These are phyloP conservation scores for Leptopilina clavipes DNA, from an alignment of 1,140 invertebrate genomes.

Conservation along the genomic window DNA sequence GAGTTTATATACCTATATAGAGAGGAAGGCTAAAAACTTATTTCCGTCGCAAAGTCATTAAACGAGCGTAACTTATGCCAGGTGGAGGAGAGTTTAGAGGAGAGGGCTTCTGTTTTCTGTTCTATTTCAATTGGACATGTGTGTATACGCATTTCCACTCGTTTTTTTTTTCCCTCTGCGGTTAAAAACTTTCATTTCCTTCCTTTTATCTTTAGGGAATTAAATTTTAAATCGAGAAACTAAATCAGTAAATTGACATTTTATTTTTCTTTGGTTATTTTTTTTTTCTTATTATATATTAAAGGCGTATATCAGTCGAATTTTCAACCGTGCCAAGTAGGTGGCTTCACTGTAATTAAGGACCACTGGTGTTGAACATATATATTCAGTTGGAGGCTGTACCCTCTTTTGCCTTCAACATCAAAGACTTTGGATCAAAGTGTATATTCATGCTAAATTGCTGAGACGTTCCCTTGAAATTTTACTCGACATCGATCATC, in stretches of 20 bases:
- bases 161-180: no score
- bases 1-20: neutral
- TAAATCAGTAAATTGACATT: neutral
- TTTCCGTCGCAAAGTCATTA: constrained; percentile 38
- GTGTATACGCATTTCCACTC: no score
- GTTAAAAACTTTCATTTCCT: no score
- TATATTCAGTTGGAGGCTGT: neutral
- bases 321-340: constrained; percentile 15
- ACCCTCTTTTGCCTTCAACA: constrained; percentile 22
- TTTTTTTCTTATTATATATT: neutral
- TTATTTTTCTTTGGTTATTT: neutral
- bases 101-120: neutral
- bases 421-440: constrained; percentile 16
- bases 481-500: constrained; percentile 28
- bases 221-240: no score
- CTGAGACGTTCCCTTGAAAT: constrained; percentile 26
- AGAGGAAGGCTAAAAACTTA: constrained; percentile 40
- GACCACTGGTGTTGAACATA: neutral
- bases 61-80: constrained; percentile 33
- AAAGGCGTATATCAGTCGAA: neutral
- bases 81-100: constrained; percentile 23
- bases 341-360: constrained; percentile 17
- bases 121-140: neutral
- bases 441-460: constrained; percentile 30
- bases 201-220: no score